Conservation (phyloP, 2,113 vertebrate species). For the Muscicapa adusta region DNA sequence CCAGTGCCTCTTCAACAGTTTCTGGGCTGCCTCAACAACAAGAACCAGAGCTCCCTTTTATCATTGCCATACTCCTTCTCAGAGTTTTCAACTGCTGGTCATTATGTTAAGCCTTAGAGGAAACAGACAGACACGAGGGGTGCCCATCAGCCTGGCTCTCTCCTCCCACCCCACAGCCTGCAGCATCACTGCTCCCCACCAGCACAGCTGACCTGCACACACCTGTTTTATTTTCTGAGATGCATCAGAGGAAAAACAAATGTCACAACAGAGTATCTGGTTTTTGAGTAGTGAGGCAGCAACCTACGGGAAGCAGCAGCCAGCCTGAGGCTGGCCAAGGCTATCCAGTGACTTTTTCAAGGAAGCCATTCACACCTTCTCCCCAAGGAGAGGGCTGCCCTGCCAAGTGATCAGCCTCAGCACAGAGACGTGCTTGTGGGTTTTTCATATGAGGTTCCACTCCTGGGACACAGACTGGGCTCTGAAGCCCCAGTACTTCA, state of each 20-base stretch:
- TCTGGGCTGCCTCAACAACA: neutral
- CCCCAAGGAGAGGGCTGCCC: slow-evolving; percentile 55
- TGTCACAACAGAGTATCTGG: slow-evolving; percentile 47
- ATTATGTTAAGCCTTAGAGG: neutral
- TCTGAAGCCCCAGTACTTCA: neutral
- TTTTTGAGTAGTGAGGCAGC: slow-evolving; percentile 22
- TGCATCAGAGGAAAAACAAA: neutral
- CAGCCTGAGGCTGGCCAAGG: neutral
- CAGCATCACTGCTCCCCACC: neutral
- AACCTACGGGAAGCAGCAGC: neutral
- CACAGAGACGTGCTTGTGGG: slow-evolving; percentile 42
- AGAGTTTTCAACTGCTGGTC: neutral
- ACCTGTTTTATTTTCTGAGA: neutral
- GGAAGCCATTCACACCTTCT: slow-evolving; percentile 60
- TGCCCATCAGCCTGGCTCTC: neutral
- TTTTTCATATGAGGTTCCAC: neutral
- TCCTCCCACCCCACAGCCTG: neutral
- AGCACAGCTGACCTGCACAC: neutral
- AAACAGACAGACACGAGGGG: neutral
- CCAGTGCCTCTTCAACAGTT: slow-evolving; percentile 19
- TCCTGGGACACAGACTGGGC: neutral
- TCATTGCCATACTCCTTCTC: neutral
- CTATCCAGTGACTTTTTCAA: slow-evolving; percentile 66
- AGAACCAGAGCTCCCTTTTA: neutral
- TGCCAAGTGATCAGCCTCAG: neutral